Evolutionary conservation across 2,888 invertebrate genomes (phyloP), one percentile per base, ranked within the genome.

Genomic region (Xanthostigma xanthostigma): DNA sequence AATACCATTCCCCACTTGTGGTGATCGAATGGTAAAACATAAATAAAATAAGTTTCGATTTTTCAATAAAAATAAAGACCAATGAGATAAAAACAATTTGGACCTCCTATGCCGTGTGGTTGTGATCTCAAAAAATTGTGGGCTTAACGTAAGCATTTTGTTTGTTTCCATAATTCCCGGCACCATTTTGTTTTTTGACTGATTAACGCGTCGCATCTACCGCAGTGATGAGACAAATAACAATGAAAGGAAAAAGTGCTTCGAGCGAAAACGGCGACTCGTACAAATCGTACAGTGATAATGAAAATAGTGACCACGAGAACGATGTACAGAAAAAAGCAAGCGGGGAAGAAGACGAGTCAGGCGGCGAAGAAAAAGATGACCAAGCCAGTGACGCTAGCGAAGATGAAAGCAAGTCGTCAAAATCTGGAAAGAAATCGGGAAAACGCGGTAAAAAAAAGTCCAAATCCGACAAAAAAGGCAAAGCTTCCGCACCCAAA

Each of bases 171-270:
- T 6, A 27, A 27, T 27, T 27, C 27, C 27, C 27, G 27, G 27
- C 27, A 27, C 27, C 27, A 27, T 27, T 27, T 27, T 27, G 27
- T 27, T 27, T 27, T 17, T 27, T 27, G 6, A 6, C 6, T 27
- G 27, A 6, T 6, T 27, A 27, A 27, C 27, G 27, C 27, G 27
- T 27, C 27, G 27, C 27, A 6, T 27, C 27, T 27, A 27, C 27
- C 27, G 27, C 6, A 27, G 47, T 45, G 50, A 67, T 67, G 66
- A 61, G 66, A 56, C 63, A 63, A 51, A 51, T 64, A 50, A 60
- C 60, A 44, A 63, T 63, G 62, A 64, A 63, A 50, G 61, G 59
- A 37, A 67, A 65, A 49, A 59, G 58, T 41, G 61, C 58, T 50
- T 63, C 62, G 56, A 62, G 61, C 13, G 65, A 63, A 36, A 58